phyloP scores from a whole-genome alignment of 2,113 vertebrate genomes.

The Trinectes maculatus region DNA sequence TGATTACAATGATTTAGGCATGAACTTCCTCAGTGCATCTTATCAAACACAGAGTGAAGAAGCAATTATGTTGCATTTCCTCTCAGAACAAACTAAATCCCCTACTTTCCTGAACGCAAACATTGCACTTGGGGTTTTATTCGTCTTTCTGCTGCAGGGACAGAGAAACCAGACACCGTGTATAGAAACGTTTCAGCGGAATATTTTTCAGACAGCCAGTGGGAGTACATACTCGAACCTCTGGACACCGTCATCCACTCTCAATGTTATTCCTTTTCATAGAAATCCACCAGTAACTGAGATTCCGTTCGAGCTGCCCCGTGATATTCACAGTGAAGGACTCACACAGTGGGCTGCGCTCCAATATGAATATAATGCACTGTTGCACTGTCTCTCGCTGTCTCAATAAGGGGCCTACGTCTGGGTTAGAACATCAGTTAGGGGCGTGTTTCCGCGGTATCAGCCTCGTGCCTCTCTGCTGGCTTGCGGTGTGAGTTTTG shows the following conservation, averaged over 20 bases:
- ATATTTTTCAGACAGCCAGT: slow-evolving; percentile 8
- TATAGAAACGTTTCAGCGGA: background rate
- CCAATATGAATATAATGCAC: slow-evolving; percentile 47
- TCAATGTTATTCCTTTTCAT: background rate
- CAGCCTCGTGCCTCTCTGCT: slow-evolving; percentile 41
- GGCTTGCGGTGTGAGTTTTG: slow-evolving; percentile 47
- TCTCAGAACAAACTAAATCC: background rate
- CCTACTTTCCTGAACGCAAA: slow-evolving; percentile 1
- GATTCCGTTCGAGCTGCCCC: slow-evolving; percentile 30
- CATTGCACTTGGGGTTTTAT: background rate
- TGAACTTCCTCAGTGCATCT: background rate
- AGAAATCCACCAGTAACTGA: slow-evolving; percentile 21
- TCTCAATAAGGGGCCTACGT: slow-evolving; percentile 44
- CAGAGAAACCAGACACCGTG: slow-evolving; percentile 1
- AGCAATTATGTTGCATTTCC: slow-evolving; percentile 7
- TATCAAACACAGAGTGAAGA: background rate
- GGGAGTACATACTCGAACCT: background rate
- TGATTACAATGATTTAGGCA: background rate
- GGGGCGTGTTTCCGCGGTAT: slow-evolving; percentile 10
- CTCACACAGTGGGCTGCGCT: slow-evolving; percentile 26
- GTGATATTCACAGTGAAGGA: slow-evolving; percentile 43
- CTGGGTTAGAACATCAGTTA: slow-evolving; percentile 4
- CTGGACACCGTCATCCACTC: background rate
- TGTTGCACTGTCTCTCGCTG: slow-evolving; percentile 56
- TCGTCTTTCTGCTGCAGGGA: background rate